Evolutionary conservation across 2,888 invertebrate species (phyloP).

Genomic region (Philereme vetulata): DNA sequence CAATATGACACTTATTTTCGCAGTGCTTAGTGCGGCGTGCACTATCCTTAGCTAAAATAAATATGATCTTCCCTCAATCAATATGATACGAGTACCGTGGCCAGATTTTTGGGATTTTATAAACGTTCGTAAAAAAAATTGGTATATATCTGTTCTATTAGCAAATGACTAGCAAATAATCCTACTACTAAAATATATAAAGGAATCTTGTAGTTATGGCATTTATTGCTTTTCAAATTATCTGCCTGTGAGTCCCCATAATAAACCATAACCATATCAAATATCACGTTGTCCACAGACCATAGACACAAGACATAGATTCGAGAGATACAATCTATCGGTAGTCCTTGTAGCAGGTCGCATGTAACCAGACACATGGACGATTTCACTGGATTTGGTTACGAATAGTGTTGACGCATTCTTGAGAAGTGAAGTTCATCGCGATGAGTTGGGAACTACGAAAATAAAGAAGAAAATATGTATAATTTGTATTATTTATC

Average conservation of each 20-base stretch:
- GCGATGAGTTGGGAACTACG: neutral
- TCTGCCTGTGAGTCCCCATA: conserved; percentile 18
- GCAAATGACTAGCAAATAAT: too few species aligned
- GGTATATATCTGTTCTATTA: too few species aligned
- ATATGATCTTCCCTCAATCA: too few species aligned
- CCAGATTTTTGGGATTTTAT: too few species aligned
- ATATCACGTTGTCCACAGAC: conserved; percentile 63
- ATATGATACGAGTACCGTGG: too few species aligned
- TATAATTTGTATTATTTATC: too few species aligned
- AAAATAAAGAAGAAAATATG: neutral
- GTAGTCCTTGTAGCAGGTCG: conserved; percentile 51
- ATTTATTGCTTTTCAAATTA: conserved; percentile 4
- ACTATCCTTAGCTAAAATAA: too few species aligned
- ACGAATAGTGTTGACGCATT: conserved; percentile 19
- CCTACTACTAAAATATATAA: too few species aligned
- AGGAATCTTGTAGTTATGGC: too few species aligned
- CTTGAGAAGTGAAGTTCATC: conserved; percentile 4
- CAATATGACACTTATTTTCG: too few species aligned
- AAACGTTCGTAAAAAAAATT: too few species aligned
- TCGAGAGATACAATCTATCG: conserved; percentile 51
- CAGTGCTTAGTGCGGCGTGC: too few species aligned
- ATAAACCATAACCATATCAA: conserved; percentile 54
- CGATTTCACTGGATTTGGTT: conserved; percentile 34
- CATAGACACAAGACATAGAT: conserved; percentile 42
- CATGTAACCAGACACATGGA: conserved; percentile 50